Evolutionary conservation across 2,797 vertebrate genomes (phyloP), one percentile per base, ranked within the genome.

Genomic region (Lacerta agilis): DNA sequence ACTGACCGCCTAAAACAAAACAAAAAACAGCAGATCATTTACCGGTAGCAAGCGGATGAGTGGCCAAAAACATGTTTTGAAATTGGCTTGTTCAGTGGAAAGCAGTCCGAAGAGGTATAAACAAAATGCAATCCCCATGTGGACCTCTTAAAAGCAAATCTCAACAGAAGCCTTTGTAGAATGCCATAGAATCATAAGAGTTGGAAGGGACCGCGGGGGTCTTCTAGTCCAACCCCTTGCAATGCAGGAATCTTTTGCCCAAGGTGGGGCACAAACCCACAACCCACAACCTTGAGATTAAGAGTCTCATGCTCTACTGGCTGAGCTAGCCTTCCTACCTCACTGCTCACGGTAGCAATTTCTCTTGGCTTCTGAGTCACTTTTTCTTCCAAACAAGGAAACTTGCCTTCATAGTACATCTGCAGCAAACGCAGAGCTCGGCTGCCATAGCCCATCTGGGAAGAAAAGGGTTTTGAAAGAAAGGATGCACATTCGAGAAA

Each of bases 361-460:
- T 97, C 97, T 8, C 94, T 97, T 15, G 96, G 94, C 2, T 96
- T 95, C 4, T 95, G 93, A 23, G 91, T n/a, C 1, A 91, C 29
- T 73, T 96, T 96, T 93, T 99, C 99, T 83, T 99, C 98, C 94
- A 99, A 95, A 90, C 97, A 97, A 4, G 98, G 97, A 93, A 99
- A 99, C 91, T 98, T 98, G 87, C 99, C 99, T 95, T 99, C 98
- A 0, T 99, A 99, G 95, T 99, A 99, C 97, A 98, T 97, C 97
- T 99, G 98, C 87, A 99, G 96, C 94, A 98, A 95, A 87, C 98
- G 96, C 89, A 99, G 94, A 33, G 98, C 98, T 86, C 98, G 97
- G 93, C 98, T 98, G 91, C 99, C 99, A 0, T 99, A 99, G 80
- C 99, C 99, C 99, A 99, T 99, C 99, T 99, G 95, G 27, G 79